A percentile compares a stretch with the other conserved stretches of the same genome.
Conservation (phyloP, 1,140 invertebrate genomes). For the Drosophila melanogaster region Release_6_plus_ISO1_MT NT_037436.4:12206001-12206500, state of each 20-base stretch:
- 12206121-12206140: too few relatives aligned
- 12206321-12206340: slow-evolving; percentile 65
- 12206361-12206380: slow-evolving; percentile 62
- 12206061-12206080: slow-evolving; percentile 20
- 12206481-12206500: slow-evolving; percentile 65
- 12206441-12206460: slow-evolving; percentile 49
- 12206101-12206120: too few relatives aligned
- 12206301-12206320: slow-evolving; percentile 56
- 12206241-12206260: slow-evolving; percentile 81
- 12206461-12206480: slow-evolving; percentile 7
- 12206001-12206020: slow-evolving; percentile 20
- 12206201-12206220: not conserved
- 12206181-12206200: too few relatives aligned
- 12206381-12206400: slow-evolving; percentile 59
- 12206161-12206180: too few relatives aligned
- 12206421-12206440: slow-evolving; percentile 59
- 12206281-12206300: slow-evolving; percentile 79
- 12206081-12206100: not conserved
- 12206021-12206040: not conserved
- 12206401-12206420: slow-evolving; percentile 65
- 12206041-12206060: not conserved
- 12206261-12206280: slow-evolving; percentile 81
- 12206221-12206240: slow-evolving; percentile 51
- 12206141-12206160: too few relatives aligned
- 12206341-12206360: slow-evolving; percentile 61